Evolutionary conservation across 2,888 invertebrate genomes (phyloP).

Genomic region (Lasius platythorax): DNA sequence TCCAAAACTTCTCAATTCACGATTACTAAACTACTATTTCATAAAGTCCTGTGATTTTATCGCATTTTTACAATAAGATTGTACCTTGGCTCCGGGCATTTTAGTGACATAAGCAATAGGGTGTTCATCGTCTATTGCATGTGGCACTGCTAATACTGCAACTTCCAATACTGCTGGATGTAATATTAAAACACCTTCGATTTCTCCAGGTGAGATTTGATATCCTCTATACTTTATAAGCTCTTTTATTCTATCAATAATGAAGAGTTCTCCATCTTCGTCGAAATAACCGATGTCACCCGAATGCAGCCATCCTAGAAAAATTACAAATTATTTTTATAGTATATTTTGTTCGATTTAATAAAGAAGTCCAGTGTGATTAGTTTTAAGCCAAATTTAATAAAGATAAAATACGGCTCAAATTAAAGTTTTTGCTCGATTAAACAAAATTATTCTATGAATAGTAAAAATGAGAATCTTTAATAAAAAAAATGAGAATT

Average conservation of each 20-base stretch:
- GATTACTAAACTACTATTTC: neutral
- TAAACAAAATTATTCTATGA: too few species aligned
- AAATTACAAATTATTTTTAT: neutral
- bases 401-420: too few species aligned
- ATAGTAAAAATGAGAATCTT: too few species aligned
- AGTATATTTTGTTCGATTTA: neutral
- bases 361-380: neutral
- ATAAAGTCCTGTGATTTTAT: too few species aligned
- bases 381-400: too few species aligned
- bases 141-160: constrained; percentile 78
- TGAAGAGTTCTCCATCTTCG: constrained; percentile 78
- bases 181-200: constrained; percentile 76
- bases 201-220: constrained; percentile 80
- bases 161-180: constrained; percentile 80
- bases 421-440: too few species aligned
- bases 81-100: constrained; percentile 67
- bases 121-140: constrained; percentile 76
- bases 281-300: constrained; percentile 82
- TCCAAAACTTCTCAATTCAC: neutral
- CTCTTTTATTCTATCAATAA: constrained; percentile 81
- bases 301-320: constrained; percentile 80
- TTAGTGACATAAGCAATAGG: constrained; percentile 81
- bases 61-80: neutral
- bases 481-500: too few species aligned
- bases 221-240: constrained; percentile 80